These are phyloP conservation scores for Spisula subtruncata DNA, from an alignment of 2,888 invertebrate species.

Conservation along the genomic window DNA sequence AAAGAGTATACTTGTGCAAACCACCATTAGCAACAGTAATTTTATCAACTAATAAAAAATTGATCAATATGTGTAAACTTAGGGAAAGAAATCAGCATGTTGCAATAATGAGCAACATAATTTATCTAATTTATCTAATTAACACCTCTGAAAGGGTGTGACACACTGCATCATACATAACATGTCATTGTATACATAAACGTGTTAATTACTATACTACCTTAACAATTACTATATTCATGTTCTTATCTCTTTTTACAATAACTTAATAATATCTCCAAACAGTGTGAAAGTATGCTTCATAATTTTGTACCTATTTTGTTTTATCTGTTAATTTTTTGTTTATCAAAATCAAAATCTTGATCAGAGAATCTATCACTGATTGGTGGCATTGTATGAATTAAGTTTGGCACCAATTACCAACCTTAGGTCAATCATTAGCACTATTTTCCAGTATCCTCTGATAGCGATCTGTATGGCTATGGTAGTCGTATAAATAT, in stretches of 20 bases:
- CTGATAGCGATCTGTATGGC: neutral
- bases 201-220: neutral
- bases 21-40: too few relatives aligned
- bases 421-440: neutral
- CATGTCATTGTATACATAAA: neutral
- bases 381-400: neutral
- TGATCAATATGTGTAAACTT: too few relatives aligned
- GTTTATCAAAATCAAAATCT: neutral
- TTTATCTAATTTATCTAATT: neutral
- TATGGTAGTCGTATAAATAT: neutral
- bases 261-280: neutral
- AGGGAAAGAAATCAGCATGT: neutral
- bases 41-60: too few relatives aligned
- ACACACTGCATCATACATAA: neutral
- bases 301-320: slow-evolving; percentile 3
- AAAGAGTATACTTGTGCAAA: too few relatives aligned
- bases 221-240: neutral
- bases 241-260: neutral
- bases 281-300: slow-evolving; percentile 4
- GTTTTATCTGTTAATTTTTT: neutral
- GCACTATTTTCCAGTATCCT: neutral
- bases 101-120: neutral
- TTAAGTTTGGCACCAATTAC: slow-evolving; percentile 5
- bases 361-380: neutral
- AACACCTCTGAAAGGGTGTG: neutral